These are phyloP conservation scores for Drosophila rubida DNA, from an alignment of 2,888 invertebrate species.

Conservation along the genomic window DNA sequence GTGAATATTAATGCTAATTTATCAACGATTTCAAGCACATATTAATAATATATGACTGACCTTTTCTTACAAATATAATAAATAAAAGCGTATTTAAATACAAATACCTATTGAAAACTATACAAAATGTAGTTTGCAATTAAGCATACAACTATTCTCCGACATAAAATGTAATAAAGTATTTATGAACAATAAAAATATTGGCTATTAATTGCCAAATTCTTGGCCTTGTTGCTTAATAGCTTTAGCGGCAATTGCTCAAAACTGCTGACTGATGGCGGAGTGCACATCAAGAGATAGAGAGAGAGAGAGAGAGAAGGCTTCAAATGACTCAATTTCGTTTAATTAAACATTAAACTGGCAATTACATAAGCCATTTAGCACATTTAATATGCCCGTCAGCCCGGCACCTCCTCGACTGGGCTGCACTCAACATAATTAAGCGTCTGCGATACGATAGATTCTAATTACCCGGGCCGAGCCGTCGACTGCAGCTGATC, in stretches of 20 bases:
- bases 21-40: too few relatives aligned
- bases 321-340: conserved; percentile 70
- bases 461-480: conserved; percentile 55
- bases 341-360: conserved; percentile 70
- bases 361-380: conserved; percentile 73
- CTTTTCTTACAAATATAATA: too few relatives aligned
- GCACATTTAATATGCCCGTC: conserved; percentile 51
- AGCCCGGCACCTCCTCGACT: conserved; percentile 14
- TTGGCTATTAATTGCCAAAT: neutral
- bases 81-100: too few relatives aligned
- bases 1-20: too few relatives aligned
- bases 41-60: too few relatives aligned
- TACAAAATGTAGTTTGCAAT: neutral
- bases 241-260: conserved; percentile 12
- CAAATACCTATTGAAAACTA: neutral
- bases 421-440: conserved; percentile 62
- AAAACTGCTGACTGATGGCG: conserved; percentile 14
- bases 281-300: conserved; percentile 26
- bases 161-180: neutral
- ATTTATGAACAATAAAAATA: neutral
- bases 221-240: conserved; percentile 18
- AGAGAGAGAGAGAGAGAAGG: conserved; percentile 8
- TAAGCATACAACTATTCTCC: neutral
- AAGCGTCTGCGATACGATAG: conserved; percentile 46
- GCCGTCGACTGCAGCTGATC: conserved; percentile 29